These are phyloP conservation scores for Diadromus collaris DNA, from an alignment of 2,888 invertebrate genomes.

Conservation along the genomic window DNA sequence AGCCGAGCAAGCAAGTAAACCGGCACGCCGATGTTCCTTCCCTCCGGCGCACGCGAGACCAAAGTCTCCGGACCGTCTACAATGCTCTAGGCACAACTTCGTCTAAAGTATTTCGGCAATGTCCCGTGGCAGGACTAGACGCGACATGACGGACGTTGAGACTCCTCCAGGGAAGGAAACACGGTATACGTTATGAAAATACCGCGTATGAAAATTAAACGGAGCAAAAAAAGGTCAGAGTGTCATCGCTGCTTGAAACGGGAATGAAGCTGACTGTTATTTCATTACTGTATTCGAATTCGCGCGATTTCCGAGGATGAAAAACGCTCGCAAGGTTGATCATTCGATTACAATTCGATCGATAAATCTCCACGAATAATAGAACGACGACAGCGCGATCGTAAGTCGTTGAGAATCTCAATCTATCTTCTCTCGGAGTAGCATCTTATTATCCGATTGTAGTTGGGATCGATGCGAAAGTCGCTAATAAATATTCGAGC, in stretches of 20 bases:
- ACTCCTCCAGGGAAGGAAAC: conserved; percentile 4
- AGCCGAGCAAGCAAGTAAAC: conserved; percentile 53
- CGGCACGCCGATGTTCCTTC: conserved; percentile 57
- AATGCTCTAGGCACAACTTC: conserved; percentile 60
- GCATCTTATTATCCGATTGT: conserved; percentile 29
- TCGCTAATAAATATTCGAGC: conserved; percentile 31
- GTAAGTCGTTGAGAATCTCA: conserved; percentile 3
- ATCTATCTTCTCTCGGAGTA: conserved; percentile 20
- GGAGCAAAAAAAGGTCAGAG: background rate
- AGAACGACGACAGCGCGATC: background rate
- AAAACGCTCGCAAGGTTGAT: background rate
- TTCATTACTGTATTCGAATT: background rate
- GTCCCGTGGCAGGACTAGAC: conserved; percentile 34
- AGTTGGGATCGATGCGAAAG: conserved; percentile 20
- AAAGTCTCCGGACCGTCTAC: conserved; percentile 52
- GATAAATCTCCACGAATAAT: conserved; percentile 14
- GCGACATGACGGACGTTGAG: conserved; percentile 7
- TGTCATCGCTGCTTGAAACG: background rate
- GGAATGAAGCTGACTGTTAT: background rate
- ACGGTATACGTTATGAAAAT: background rate
- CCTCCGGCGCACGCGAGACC: conserved; percentile 43
- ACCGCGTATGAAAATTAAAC: background rate
- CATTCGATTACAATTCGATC: conserved; percentile 3
- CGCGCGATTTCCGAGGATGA: background rate
- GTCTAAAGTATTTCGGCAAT: conserved; percentile 62